Evolutionary conservation across 2,888 invertebrate genomes (phyloP).

Genomic region (Ditylenchus weischeri): DNA sequence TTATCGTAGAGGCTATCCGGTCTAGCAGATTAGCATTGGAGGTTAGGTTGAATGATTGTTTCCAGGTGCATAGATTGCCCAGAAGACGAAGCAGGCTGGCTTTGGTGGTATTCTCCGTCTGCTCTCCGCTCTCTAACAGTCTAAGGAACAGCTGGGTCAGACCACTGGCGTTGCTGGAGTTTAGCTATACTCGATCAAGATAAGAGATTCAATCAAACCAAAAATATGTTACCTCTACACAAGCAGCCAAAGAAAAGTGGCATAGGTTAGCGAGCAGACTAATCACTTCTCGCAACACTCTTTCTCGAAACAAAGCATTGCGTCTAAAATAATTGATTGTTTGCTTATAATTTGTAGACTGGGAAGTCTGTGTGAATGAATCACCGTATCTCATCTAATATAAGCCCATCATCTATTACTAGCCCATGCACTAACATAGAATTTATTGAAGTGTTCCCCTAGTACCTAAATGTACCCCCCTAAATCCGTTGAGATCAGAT

Average conservation of each 20-base stretch:
- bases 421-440: no score
- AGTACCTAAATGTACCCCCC: no score
- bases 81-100: constrained; percentile 14
- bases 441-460: no score
- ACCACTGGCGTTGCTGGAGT: no score
- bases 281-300: constrained; percentile 20
- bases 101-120: constrained; percentile 7
- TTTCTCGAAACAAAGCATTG: neutral
- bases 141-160: neutral
- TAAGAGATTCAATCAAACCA: no score
- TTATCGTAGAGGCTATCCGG: constrained; percentile 17
- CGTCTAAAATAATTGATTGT: neutral
- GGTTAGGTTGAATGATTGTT: constrained; percentile 42
- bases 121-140: neutral
- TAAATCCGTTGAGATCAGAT: no score
- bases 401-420: no score
- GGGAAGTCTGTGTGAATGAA: no score
- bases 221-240: constrained; percentile 17
- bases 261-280: constrained; percentile 33
- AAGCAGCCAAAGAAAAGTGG: constrained; percentile 32
- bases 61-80: constrained; percentile 40
- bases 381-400: no score
- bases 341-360: no score
- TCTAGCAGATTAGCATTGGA: constrained; percentile 37
- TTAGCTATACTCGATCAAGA: no score